Conservation (phyloP, 2,113 vertebrate species). For the Dunckerocampus dactyliophorus region DNA sequence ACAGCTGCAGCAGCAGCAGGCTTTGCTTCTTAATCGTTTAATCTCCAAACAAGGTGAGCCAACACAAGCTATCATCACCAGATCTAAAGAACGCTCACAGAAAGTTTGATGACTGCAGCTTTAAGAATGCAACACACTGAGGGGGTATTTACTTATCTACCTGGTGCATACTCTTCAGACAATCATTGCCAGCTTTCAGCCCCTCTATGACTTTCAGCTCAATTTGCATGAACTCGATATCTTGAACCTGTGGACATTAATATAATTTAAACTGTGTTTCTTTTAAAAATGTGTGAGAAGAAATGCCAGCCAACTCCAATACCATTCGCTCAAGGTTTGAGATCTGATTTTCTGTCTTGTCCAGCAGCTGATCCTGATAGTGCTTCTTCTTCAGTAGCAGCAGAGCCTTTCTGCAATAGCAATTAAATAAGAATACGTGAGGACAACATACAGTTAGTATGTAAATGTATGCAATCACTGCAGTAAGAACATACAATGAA, state of each 20-base stretch:
- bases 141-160: slow-evolving; percentile 47
- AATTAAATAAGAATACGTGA: slow-evolving; percentile 3
- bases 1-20: slow-evolving; percentile 42
- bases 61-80: slow-evolving; percentile 27
- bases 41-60: slow-evolving; percentile 63
- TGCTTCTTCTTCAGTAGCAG: slow-evolving; percentile 92
- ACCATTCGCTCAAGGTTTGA: slow-evolving; percentile 90
- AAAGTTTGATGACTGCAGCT: slow-evolving; percentile 17
- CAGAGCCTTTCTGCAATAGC: slow-evolving; percentile 77
- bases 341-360: slow-evolving; percentile 88
- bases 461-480: neutral
- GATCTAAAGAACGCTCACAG: slow-evolving; percentile 12
- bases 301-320: neutral
- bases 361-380: slow-evolving; percentile 87
- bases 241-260: slow-evolving; percentile 80
- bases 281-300: neutral
- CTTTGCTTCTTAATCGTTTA: slow-evolving; percentile 64
- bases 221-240: slow-evolving; percentile 92
- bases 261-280: neutral
- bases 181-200: slow-evolving; percentile 86
- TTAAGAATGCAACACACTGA: neutral
- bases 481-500: neutral
- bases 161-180: slow-evolving; percentile 94
- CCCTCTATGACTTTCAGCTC: slow-evolving; percentile 92
- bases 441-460: neutral